Base-by-base conservation (phyloP, 2,797 vertebrate species). In the Poeciliopsis presidionis region DNA sequence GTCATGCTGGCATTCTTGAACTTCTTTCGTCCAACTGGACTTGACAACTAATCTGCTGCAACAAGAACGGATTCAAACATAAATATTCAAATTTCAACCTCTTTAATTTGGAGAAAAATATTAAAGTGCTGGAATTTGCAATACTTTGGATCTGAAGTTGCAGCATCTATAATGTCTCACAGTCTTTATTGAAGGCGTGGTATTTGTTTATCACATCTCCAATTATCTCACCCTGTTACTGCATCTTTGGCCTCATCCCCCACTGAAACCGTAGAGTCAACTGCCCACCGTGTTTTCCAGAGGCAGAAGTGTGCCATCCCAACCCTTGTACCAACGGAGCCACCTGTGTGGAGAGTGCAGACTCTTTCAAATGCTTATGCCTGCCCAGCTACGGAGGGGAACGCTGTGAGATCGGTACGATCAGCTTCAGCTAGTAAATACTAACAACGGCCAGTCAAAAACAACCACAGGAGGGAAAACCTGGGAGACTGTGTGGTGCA, bases 311-410 rank as follows among this genome's bases (percentile, higher is more conserved):
- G 94, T 99, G 98, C 97, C 93, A 96, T 91, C 93, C 97, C 96
- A 97, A 96, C 94, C 98, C 97, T 93, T 99, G 98, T 94, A 93
- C 95, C 97, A 99, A 99, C 87, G 98, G 98, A 98, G 98, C 97
- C 94, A 99, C 98, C 96, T 99, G 98, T 96, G 91, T 94, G 93
- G 97, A 98, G 92, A 96, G 94, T 86, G 95, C 95, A 94, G 96
- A 97, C 95, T 95, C 96, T 97, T 98, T 97, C 97, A 97, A 96
- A 98, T 99, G 98, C 97, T 98, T 99, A 96, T 99, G 98, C 96
- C 98, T 99, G 95, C 98, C 98, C 95, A 99, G 97, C 98, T 99
- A 99, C 94, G 96, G 96, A 98, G 98, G 98, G 94, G 92, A 97
- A 95, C 96, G 91, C 94, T 99, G 98, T 96, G 96, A 99, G 95